These are phyloP conservation scores for Cyanocitta stelleri DNA, from an alignment of 2,113 vertebrate species.

Conservation along the genomic window DNA sequence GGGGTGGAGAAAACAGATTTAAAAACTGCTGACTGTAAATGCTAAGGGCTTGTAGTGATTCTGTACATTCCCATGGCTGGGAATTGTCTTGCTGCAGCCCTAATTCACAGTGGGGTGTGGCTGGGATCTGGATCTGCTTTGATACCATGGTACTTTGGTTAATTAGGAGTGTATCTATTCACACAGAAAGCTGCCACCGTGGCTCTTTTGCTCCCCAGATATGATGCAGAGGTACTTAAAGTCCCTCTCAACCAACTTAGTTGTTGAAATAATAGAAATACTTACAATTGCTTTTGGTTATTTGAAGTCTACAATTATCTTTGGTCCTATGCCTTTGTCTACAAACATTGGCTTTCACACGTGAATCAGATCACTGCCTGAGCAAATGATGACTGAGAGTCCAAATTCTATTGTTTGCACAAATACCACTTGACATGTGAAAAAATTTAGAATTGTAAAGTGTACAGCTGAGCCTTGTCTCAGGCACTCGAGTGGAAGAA, in stretches of 20 bases:
- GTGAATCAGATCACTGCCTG: background rate
- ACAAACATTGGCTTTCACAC: background rate
- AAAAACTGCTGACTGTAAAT: background rate
- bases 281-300: background rate
- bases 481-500: background rate
- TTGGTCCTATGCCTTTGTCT: background rate
- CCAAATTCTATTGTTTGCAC: background rate
- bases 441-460: background rate
- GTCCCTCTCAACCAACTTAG: background rate
- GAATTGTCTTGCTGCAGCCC: background rate
- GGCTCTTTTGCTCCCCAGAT: background rate
- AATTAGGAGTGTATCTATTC: background rate
- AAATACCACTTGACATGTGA: background rate
- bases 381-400: background rate
- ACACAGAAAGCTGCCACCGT: background rate
- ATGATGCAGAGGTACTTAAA: background rate
- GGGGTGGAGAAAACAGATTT: background rate
- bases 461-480: background rate
- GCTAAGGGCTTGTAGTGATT: background rate
- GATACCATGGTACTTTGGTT: background rate
- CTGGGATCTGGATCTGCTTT: background rate
- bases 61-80: background rate
- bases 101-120: fast-evolving
- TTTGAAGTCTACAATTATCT: background rate
- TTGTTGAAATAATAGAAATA: background rate